These are phyloP conservation scores for Pomatorhinus ruficollis DNA, from an alignment of 2,113 vertebrate genomes.

Conservation along the genomic window DNA sequence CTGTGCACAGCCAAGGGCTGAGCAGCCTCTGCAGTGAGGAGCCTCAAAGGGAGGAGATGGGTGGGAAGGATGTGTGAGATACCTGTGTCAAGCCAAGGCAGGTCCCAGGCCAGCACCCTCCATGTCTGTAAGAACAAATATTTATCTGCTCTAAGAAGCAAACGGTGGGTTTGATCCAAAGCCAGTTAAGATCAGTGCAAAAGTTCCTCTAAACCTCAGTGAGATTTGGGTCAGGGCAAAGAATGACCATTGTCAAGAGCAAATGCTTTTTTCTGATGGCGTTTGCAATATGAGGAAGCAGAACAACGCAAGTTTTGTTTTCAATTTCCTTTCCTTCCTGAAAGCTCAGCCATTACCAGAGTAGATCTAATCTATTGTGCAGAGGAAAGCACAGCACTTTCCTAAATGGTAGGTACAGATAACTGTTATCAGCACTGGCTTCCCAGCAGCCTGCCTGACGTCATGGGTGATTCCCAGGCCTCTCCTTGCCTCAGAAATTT, in stretches of 20 bases:
- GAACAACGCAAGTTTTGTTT: conserved; percentile 22
- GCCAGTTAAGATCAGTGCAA: neutral
- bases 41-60: neutral
- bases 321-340: conserved; percentile 53
- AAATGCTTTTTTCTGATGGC: neutral
- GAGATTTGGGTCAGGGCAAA: conserved; percentile 3
- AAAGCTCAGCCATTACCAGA: neutral
- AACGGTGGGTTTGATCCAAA: neutral
- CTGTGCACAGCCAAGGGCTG: neutral
- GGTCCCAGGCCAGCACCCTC: neutral
- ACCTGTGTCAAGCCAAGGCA: neutral
- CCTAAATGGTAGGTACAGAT: neutral
- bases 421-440: neutral
- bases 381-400: neutral
- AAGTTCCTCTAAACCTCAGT: neutral
- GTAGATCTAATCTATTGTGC: neutral
- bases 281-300: neutral
- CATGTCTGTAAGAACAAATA: neutral
- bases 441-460: neutral
- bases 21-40: neutral
- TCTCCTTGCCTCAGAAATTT: neutral
- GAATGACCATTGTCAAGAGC: conserved; percentile 33
- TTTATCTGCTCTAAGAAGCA: neutral
- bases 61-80: neutral
- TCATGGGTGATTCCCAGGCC: neutral